Conservation (phyloP, 2,797 vertebrate species). For the Allobates femoralis region DNA sequence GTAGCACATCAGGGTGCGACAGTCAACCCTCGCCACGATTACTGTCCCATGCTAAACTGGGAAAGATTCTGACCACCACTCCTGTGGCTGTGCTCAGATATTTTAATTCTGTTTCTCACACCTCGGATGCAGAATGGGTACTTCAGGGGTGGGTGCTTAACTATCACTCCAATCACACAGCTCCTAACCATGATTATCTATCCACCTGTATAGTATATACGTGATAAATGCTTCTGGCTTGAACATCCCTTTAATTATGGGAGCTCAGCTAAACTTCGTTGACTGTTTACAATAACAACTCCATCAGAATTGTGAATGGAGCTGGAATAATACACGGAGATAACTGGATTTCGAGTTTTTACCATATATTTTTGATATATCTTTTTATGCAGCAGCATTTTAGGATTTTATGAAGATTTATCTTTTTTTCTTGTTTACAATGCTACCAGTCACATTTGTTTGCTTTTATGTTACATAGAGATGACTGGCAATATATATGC, state of each 20-base stretch:
- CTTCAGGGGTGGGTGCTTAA: neutral
- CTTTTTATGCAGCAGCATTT: constrained; percentile 35
- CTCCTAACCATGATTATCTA: neutral
- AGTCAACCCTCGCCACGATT: no score
- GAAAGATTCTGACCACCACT: no score
- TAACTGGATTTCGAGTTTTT: neutral
- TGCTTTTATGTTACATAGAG: constrained; percentile 59
- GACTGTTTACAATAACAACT: neutral
- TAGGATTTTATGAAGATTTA: constrained; percentile 57
- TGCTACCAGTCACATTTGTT: constrained; percentile 45
- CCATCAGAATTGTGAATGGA: neutral
- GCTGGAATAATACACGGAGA: neutral
- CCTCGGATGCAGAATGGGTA: no score
- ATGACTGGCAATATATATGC: constrained; percentile 62
- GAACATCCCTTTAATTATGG: neutral
- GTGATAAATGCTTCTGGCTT: neutral
- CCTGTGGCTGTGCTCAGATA: no score
- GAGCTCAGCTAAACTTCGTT: neutral
- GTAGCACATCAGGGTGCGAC: no score
- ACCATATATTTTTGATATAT: constrained; percentile 43
- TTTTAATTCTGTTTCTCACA: no score
- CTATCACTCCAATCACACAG: neutral
- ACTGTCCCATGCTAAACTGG: no score
- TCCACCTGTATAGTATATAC: neutral
- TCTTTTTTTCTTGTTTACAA: constrained; percentile 57